A percentile compares a stretch with the other conserved stretches of the same genome.
Evolutionary conservation across 2,888 invertebrate species (phyloP).

Genomic region (Blastobasis lacticolella): DNA sequence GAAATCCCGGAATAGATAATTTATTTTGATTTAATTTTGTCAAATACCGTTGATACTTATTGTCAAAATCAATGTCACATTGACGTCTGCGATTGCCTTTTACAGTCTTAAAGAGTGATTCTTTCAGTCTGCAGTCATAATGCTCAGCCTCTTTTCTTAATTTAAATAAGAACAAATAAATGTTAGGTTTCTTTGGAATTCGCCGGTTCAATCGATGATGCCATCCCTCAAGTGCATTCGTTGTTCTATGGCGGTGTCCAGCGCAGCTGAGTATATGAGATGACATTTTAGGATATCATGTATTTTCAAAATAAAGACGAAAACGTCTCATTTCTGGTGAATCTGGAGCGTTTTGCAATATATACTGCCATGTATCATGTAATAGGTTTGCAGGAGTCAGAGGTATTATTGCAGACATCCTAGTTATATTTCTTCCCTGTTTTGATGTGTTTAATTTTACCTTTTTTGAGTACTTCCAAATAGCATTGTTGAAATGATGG

Average conservation of each 20-base stretch:
- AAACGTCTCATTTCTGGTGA: conserved; percentile 10
- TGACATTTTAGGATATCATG: conserved; percentile 10
- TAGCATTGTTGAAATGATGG: conserved; percentile 9
- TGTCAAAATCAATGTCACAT: background rate
- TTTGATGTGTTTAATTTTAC: conserved; percentile 4
- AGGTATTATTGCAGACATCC: conserved; percentile 7
- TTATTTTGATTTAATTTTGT: background rate
- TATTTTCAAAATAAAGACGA: conserved; percentile 8
- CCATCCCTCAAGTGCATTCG: conserved; percentile 11
- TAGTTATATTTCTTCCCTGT: conserved; percentile 8
- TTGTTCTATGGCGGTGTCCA: conserved; percentile 6
- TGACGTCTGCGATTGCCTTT: background rate
- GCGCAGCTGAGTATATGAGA: conserved; percentile 9
- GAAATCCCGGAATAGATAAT: too few species aligned
- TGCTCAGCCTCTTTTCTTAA: conserved; percentile 9
- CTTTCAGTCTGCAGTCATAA: conserved; percentile 7
- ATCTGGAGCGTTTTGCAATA: conserved; percentile 4
- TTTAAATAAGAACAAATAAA: conserved; percentile 9
- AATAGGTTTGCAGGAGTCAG: conserved; percentile 9
- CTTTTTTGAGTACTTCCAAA: conserved; percentile 9
- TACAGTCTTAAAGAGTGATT: conserved; percentile 1
- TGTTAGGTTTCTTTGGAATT: conserved; percentile 8
- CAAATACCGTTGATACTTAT: background rate
- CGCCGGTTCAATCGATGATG: conserved; percentile 7
- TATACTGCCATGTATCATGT: conserved; percentile 8